Evolutionary conservation across 1,140 invertebrate species (phyloP).

Genomic region (Drosophila simulans): DNA sequence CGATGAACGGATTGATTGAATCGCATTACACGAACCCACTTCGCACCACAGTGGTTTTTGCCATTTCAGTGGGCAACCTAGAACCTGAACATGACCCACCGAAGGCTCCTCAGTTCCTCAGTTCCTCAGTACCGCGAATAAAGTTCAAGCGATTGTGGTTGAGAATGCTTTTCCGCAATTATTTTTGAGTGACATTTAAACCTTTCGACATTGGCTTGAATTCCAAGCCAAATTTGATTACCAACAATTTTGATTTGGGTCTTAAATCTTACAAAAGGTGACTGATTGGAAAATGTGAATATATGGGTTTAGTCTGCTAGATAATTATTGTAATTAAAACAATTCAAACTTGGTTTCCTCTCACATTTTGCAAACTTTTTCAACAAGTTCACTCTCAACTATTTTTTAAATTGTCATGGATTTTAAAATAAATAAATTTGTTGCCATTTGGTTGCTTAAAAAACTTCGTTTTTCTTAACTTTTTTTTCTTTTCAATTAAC

Average conservation of each 20-base stretch:
- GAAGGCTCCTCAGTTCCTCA: background rate
- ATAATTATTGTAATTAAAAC: background rate
- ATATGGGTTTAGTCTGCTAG: background rate
- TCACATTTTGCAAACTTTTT: too few relatives aligned
- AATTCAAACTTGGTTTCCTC: too few relatives aligned
- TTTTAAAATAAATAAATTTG: background rate
- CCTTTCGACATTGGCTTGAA: background rate
- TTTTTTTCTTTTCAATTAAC: background rate
- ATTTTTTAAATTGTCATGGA: background rate
- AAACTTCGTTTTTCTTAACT: background rate
- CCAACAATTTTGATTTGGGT: background rate
- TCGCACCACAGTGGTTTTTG: background rate
- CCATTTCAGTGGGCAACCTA: slow-evolving; percentile 16
- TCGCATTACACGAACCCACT: slow-evolving; percentile 39
- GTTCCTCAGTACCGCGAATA: background rate
- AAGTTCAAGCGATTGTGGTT: slow-evolving; percentile 1
- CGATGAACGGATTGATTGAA: slow-evolving; percentile 49
- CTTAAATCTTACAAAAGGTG: background rate
- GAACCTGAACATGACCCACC: slow-evolving; percentile 27
- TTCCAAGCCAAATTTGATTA: background rate
- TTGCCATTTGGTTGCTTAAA: too few relatives aligned
- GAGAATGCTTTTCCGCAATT: background rate
- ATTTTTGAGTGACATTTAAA: slow-evolving; percentile 15
- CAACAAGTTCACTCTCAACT: too few relatives aligned
- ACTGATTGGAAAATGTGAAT: background rate